Conservation (phyloP, 2,888 invertebrate genomes). For the Metacarcinus magister region DNA sequence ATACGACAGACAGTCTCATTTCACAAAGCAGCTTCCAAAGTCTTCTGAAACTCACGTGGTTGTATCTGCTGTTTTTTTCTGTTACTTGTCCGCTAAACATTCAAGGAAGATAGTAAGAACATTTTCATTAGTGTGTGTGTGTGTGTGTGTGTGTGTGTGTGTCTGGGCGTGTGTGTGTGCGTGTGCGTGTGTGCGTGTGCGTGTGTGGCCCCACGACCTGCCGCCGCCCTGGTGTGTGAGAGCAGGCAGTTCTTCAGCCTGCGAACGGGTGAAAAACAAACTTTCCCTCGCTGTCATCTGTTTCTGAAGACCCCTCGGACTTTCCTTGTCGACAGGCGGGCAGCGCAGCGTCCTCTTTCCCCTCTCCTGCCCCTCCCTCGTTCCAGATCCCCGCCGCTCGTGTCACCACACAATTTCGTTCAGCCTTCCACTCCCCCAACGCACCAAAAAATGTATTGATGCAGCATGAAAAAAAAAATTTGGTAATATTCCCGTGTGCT, state of each 20-base stretch:
- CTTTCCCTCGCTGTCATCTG: constrained; percentile 40
- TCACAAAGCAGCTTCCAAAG: too few species aligned
- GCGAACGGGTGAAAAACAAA: constrained; percentile 11
- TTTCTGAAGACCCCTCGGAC: constrained; percentile 19
- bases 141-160: too few species aligned
- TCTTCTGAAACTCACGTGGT: too few species aligned
- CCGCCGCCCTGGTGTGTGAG: neutral
- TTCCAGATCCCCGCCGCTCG: neutral
- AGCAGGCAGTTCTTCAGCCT: neutral
- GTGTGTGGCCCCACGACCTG: too few species aligned
- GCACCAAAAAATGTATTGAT: constrained; percentile 39
- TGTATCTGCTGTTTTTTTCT: too few species aligned
- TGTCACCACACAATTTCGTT: neutral
- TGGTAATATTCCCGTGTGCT: neutral
- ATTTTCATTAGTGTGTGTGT: too few species aligned
- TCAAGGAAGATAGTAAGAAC: too few species aligned
- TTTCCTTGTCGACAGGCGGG: neutral
- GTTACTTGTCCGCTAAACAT: too few species aligned
- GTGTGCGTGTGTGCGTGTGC: too few species aligned
- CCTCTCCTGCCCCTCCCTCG: neutral
- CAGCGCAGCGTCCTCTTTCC: neutral
- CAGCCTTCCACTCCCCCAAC: neutral
- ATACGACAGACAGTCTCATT: too few species aligned
- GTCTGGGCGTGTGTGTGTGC: too few species aligned
- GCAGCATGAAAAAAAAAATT: neutral